Conservation (phyloP, 2,888 invertebrate species). For the Hyposoter dolosus region DNA sequence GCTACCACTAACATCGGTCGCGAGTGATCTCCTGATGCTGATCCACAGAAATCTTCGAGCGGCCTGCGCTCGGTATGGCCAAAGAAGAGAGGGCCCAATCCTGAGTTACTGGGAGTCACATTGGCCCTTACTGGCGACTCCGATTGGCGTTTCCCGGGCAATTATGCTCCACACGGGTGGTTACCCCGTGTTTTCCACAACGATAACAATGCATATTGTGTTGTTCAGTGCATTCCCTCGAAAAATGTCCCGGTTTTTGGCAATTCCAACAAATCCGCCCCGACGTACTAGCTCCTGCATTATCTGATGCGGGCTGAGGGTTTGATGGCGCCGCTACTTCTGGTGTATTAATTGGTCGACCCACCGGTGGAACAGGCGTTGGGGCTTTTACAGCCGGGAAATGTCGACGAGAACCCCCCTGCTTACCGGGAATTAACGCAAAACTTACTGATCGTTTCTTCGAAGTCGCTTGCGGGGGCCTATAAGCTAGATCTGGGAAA, state of each 20-base stretch:
- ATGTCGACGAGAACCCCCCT: too few relatives aligned
- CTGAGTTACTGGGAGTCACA: background rate
- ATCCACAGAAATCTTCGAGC: background rate
- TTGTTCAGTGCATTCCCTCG: background rate
- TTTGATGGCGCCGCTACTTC: too few relatives aligned
- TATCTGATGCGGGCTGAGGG: background rate
- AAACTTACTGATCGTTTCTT: background rate
- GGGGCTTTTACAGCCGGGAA: too few relatives aligned
- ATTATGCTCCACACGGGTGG: background rate
- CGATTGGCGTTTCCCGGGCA: background rate
- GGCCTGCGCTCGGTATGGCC: background rate
- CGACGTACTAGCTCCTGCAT: background rate
- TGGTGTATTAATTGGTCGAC: too few relatives aligned
- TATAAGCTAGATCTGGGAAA: background rate
- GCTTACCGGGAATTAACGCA: background rate
- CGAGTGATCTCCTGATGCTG: background rate
- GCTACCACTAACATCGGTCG: background rate
- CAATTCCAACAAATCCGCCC: background rate
- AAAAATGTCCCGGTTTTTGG: background rate
- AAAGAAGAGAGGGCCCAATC: background rate
- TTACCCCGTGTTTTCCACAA: background rate
- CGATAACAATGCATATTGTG: background rate
- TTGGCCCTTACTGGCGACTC: background rate
- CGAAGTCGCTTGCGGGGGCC: background rate
- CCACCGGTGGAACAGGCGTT: background rate